Percentiles rank a stretch among this genome's conserved stretches.
Conservation (phyloP, 2,888 invertebrate species). For the Phlogophora meticulosa region DNA sequence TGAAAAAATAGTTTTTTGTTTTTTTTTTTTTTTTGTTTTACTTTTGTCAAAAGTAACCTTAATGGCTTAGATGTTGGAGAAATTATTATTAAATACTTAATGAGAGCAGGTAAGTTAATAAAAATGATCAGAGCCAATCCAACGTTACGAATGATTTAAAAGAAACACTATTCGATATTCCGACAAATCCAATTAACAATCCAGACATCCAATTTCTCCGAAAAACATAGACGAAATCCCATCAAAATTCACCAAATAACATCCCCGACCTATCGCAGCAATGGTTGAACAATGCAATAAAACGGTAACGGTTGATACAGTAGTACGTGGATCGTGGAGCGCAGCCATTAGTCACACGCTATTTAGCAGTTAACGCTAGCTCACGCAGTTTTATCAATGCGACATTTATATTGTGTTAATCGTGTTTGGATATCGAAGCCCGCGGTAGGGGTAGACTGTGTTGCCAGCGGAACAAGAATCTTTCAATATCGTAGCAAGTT, state of each 20-base stretch:
- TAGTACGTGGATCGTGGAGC: constrained; percentile 66
- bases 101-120: too few relatives aligned
- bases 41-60: too few relatives aligned
- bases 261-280: constrained; percentile 46
- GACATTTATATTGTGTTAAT: constrained; percentile 89
- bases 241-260: constrained; percentile 50
- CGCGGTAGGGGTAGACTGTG: constrained; percentile 59
- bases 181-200: constrained; percentile 10
- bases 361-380: constrained; percentile 88
- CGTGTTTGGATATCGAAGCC: constrained; percentile 79
- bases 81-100: too few relatives aligned
- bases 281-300: constrained; percentile 63
- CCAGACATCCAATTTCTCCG: background rate
- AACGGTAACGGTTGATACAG: constrained; percentile 66
- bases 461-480: constrained; percentile 38
- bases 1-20: too few relatives aligned
- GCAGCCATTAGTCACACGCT: constrained; percentile 88
- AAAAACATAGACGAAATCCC: constrained; percentile 35
- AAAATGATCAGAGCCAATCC: background rate
- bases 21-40: too few relatives aligned
- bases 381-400: constrained; percentile 86
- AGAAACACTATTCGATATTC: background rate
- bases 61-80: too few relatives aligned
- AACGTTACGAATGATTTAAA: background rate
- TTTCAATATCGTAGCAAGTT: background rate